Evolutionary conservation across 1,140 invertebrate species (phyloP), one percentile per base, ranked within the genome.

Genomic region (Archegozetes longisetosus): DNA sequence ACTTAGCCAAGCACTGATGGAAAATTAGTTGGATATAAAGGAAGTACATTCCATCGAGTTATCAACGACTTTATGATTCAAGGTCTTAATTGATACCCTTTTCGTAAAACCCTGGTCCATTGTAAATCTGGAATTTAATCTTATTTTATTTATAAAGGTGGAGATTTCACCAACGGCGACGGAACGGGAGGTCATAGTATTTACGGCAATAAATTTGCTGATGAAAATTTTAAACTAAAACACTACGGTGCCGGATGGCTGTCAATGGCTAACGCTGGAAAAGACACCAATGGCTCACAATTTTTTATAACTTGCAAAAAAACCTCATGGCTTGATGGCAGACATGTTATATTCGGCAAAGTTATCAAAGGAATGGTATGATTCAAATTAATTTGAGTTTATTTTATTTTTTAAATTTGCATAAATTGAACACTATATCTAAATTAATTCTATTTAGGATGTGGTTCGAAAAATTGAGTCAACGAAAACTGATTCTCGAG

Each of bases 211-310:
- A 80, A 80, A 64, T 98, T 98, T 71, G 77, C 84, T 32, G 94
- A 98, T 75, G 95, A 99, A 74, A 92, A 91, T 70, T 87, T 97
- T 70, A 82, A 83, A 54, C 77, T 94, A 13, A 84, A 87, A 68
- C 92, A 96, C 68, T 83, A 81, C 62, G 81, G 81, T 13, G 79
- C 91, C 13, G 93, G 94, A 47, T 58, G 90, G 74, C 72, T 98
- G 9, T 89, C 88, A 47, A 98, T 98, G 94, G 93, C 93, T 0
- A 98, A 98, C 75, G 82, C 83, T 72, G 87, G 84, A 72, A 78
- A 74, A 59, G 88, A 98, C 71, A 96, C 94, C 32, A 98, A 98
- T 76, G 94, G 94, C 25, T 95, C 90, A 24, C 94, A 98, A 70
- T 98, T 98, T 76, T 98, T 98, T 70, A 93, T 98, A 69, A 94